phyloP scores from a whole-genome alignment of 2,888 invertebrate species.

The Linhomoeus sp. region DNA sequence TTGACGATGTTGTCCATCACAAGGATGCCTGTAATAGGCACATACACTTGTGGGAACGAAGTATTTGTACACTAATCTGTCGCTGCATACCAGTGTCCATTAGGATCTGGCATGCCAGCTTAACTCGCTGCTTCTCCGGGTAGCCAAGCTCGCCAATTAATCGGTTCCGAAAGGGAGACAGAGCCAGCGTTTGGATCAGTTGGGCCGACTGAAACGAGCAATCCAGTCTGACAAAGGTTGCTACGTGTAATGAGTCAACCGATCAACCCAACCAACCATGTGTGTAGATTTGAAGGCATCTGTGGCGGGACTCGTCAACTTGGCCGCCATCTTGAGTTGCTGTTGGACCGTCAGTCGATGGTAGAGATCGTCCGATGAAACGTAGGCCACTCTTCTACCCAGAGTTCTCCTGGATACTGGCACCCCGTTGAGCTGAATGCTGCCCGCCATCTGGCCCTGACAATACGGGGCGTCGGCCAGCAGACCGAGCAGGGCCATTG shows the following conservation, averaged over 20 bases:
- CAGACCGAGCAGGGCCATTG: slow-evolving; percentile 61
- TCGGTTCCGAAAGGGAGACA: slow-evolving; percentile 68
- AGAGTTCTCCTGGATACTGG: slow-evolving; percentile 46
- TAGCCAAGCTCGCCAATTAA: slow-evolving; percentile 62
- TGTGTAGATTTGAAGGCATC: slow-evolving; percentile 9
- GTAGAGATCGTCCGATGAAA: slow-evolving; percentile 54
- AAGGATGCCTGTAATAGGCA: slow-evolving; percentile 42
- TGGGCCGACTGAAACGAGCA: slow-evolving; percentile 49
- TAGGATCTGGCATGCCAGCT: slow-evolving; percentile 68
- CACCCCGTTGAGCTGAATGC: slow-evolving; percentile 67
- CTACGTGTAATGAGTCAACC: background rate
- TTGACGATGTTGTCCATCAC: slow-evolving; percentile 68
- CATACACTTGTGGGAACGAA: background rate
- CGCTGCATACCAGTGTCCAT: slow-evolving; percentile 35
- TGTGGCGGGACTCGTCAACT: slow-evolving; percentile 10
- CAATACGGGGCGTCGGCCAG: slow-evolving; percentile 49
- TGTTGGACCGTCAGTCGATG: slow-evolving; percentile 73
- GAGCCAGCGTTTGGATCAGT: slow-evolving; percentile 68
- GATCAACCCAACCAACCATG: slow-evolving; percentile 5
- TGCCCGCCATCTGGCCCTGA: slow-evolving; percentile 44
- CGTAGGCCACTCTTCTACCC: slow-evolving; percentile 50
- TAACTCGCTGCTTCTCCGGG: slow-evolving; percentile 63
- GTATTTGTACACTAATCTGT: no score
- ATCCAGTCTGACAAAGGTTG: background rate
- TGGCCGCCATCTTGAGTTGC: slow-evolving; percentile 54